phyloP scores from a whole-genome alignment of 2,113 vertebrate genomes.

The Nothocercus julius region DNA sequence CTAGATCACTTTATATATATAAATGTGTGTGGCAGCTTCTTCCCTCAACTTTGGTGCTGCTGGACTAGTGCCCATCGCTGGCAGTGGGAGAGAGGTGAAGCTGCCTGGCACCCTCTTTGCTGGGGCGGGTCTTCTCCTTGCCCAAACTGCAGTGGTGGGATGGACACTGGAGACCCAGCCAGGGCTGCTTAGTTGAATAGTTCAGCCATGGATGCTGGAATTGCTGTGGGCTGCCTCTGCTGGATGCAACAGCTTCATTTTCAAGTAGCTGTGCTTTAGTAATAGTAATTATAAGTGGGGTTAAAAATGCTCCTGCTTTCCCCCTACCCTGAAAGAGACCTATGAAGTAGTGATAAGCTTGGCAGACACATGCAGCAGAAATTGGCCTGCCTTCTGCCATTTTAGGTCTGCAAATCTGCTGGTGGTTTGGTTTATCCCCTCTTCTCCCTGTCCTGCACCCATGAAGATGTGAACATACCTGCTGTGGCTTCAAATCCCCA shows the following conservation, averaged over 20 bases:
- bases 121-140: no score
- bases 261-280: not conserved
- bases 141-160: not conserved
- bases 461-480: accelerated
- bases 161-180: not conserved
- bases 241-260: not conserved
- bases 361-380: not conserved
- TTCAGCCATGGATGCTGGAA: not conserved
- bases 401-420: not conserved
- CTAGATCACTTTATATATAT: constrained; percentile 61
- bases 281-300: not conserved
- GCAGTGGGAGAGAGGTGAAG: not conserved
- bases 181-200: not conserved
- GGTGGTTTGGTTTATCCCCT: not conserved
- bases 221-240: not conserved
- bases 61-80: not conserved
- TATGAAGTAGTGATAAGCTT: not conserved
- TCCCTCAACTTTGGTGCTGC: constrained; percentile 13
- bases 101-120: not conserved
- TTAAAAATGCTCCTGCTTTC: not conserved
- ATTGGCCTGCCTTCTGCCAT: not conserved
- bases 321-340: accelerated
- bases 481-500: not conserved
- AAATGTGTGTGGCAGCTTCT: constrained; percentile 57
- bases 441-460: not conserved